A percentile compares a stretch with the other conserved stretches of the same genome.
phyloP scores from a whole-genome alignment of 2,113 vertebrate genomes.

The Pan paniscus region DNA sequence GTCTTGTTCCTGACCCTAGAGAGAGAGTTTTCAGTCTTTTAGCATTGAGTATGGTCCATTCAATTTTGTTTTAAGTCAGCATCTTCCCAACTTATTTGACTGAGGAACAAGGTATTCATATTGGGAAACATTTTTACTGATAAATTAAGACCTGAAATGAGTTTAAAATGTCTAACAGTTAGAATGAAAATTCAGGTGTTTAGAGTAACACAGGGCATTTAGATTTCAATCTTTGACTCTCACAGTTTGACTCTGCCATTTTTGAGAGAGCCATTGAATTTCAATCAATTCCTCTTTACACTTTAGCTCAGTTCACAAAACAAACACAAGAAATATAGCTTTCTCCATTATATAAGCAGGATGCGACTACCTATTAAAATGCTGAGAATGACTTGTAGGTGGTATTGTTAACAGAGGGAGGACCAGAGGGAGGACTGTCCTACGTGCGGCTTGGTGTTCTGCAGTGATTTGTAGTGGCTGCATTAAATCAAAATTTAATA shows the following conservation, averaged over 20 bases:
- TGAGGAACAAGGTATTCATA: neutral
- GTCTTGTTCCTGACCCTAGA: neutral
- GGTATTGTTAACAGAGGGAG: neutral
- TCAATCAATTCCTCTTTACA: neutral
- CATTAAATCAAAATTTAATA: conserved; percentile 5
- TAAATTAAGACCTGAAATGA: neutral
- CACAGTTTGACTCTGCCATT: neutral
- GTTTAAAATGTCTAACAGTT: neutral
- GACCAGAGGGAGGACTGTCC: neutral
- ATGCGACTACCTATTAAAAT: neutral
- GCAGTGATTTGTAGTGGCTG: neutral
- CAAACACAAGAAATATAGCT: neutral
- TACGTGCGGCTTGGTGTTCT: neutral
- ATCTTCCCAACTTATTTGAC: neutral
- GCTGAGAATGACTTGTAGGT: neutral
- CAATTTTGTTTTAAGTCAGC: neutral
- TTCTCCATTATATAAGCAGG: neutral
- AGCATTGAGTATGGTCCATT: neutral
- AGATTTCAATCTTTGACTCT: neutral
- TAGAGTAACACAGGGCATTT: neutral
- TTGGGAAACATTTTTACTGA: neutral
- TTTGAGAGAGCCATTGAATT: neutral
- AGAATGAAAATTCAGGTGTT: neutral
- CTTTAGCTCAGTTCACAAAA: neutral
- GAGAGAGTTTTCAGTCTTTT: neutral